Conservation (phyloP, 1,140 invertebrate species). For the Megalonaias nervosa region DNA sequence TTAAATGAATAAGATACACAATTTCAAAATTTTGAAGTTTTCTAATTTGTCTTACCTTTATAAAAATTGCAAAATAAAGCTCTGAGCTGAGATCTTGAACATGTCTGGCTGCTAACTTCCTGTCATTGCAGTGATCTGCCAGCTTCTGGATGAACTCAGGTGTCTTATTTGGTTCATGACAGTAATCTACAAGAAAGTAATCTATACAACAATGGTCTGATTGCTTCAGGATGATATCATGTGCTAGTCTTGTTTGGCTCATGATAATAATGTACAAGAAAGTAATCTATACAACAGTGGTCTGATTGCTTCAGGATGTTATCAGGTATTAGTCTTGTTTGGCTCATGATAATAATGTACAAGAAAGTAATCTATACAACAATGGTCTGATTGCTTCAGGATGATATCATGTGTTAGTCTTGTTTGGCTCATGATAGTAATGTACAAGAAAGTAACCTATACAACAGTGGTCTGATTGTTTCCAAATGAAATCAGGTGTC, state of each 20-base stretch:
- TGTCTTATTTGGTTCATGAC: slow-evolving; percentile 37
- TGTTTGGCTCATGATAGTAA: slow-evolving; percentile 53
- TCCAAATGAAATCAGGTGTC: too few relatives aligned
- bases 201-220: slow-evolving; percentile 83
- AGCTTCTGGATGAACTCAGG: slow-evolving; percentile 67
- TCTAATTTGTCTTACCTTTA: slow-evolving; percentile 72
- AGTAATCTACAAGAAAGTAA: slow-evolving; percentile 49
- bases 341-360: slow-evolving; percentile 57
- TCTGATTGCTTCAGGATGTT: slow-evolving; percentile 75
- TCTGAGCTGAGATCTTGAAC: slow-evolving; percentile 86
- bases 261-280: slow-evolving; percentile 52
- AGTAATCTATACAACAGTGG: slow-evolving; percentile 80
- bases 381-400: slow-evolving; percentile 78
- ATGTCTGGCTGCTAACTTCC: slow-evolving; percentile 86
- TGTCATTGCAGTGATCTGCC: slow-evolving; percentile 86
- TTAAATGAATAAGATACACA: not conserved
- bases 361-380: slow-evolving; percentile 76
- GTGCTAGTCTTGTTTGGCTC: slow-evolving; percentile 43
- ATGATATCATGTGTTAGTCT: slow-evolving; percentile 43
- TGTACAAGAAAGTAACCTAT: slow-evolving; percentile 35
- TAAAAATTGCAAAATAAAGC: slow-evolving; percentile 85
- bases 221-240: slow-evolving; percentile 67
- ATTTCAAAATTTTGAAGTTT: not conserved
- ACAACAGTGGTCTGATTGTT: slow-evolving; percentile 87
- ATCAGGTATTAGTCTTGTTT: slow-evolving; percentile 25